Evolutionary conservation across 2,888 invertebrate genomes (phyloP).

Genomic region (Xestoiulus laeticollis): DNA sequence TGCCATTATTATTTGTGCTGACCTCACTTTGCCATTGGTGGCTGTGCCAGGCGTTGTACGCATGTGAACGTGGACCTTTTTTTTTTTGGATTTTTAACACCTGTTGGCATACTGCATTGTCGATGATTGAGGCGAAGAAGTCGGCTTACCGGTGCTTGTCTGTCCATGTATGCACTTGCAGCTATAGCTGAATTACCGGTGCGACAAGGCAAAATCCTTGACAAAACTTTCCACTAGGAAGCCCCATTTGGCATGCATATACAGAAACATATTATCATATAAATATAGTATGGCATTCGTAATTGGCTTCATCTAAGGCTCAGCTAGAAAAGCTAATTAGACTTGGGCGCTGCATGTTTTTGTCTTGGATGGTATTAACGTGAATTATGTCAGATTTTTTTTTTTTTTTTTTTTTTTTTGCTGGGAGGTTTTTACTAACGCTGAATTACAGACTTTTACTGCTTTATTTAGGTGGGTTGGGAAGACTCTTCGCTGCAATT

Average conservation of each 20-base stretch:
- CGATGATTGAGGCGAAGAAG: background rate
- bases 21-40: background rate
- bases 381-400: too few relatives aligned
- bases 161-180: background rate
- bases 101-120: background rate
- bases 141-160: background rate
- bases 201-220: background rate
- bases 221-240: background rate
- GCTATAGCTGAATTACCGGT: background rate
- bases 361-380: background rate
- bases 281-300: background rate
- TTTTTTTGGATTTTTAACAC: constrained; percentile 6
- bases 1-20: background rate
- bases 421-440: too few relatives aligned
- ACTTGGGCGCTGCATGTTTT: background rate
- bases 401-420: too few relatives aligned
- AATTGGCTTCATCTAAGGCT: background rate
- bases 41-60: background rate
- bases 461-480: too few relatives aligned
- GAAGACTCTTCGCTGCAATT: too few relatives aligned
- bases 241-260: background rate
- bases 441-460: too few relatives aligned
- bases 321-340: background rate
- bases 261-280: background rate
- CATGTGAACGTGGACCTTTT: background rate